Evolutionary conservation across 2,888 invertebrate genomes (phyloP).

Genomic region (Monopis laevigella): DNA sequence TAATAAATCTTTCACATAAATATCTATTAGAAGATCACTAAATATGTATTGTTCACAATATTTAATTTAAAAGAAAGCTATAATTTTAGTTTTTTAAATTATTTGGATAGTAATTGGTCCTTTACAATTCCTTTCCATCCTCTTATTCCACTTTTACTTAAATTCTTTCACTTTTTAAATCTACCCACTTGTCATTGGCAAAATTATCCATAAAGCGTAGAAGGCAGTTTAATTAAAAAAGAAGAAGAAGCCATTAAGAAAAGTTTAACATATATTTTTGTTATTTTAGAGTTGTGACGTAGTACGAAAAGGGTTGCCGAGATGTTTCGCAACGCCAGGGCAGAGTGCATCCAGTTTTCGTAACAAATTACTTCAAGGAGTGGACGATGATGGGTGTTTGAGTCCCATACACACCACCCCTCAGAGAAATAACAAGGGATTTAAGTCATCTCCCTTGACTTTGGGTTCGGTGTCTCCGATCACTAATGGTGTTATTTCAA

Average conservation of each 20-base stretch:
- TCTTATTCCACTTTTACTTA: too few species aligned
- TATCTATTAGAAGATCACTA: too few species aligned
- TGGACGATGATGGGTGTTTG: slow-evolving; percentile 47
- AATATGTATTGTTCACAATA: background rate
- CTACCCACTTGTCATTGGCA: too few species aligned
- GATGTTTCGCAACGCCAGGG: slow-evolving; percentile 52
- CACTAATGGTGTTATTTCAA: slow-evolving; percentile 33
- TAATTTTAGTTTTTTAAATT: slow-evolving; percentile 6
- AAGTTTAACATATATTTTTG: background rate
- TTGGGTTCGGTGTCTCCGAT: slow-evolving; percentile 49
- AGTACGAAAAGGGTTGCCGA: slow-evolving; percentile 47
- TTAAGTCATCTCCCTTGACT: slow-evolving; percentile 37
- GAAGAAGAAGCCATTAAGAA: too few species aligned
- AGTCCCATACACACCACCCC: slow-evolving; percentile 53
- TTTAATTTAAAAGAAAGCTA: background rate
- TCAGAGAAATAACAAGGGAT: slow-evolving; percentile 28
- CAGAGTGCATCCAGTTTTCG: slow-evolving; percentile 32
- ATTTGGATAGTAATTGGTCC: too few species aligned
- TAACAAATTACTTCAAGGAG: slow-evolving; percentile 49
- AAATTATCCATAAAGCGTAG: too few species aligned
- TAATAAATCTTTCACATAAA: too few species aligned
- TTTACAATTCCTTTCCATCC: too few species aligned
- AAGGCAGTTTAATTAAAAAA: too few species aligned
- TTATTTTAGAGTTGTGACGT: slow-evolving; percentile 36
- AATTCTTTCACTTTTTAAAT: too few species aligned